phyloP scores from a whole-genome alignment of 2,113 vertebrate species.

The Platanista minor region DNA sequence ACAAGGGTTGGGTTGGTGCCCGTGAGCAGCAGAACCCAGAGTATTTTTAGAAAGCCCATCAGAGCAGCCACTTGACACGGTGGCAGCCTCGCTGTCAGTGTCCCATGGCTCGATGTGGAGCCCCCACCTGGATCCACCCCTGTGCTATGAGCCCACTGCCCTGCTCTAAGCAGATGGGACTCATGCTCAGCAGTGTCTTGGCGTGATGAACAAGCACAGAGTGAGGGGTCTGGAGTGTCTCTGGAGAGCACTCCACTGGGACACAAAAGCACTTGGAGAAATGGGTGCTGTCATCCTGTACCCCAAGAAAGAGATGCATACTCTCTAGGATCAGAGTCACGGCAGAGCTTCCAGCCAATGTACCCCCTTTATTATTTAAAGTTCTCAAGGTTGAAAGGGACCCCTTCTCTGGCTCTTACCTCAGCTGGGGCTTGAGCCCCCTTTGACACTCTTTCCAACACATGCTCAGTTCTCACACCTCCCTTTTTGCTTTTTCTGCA shows the following conservation, averaged over 20 bases:
- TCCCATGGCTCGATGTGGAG: background rate
- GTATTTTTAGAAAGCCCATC: constrained; percentile 66
- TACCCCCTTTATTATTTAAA: background rate
- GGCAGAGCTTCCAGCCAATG: background rate
- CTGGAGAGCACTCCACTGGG: background rate
- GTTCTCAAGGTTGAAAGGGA: background rate
- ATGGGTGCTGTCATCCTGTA: background rate
- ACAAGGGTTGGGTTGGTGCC: background rate
- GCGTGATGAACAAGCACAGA: background rate
- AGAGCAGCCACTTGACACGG: constrained; percentile 44
- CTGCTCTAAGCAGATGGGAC: background rate
- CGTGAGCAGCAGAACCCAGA: background rate
- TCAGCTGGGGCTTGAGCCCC: background rate
- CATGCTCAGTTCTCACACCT: background rate
- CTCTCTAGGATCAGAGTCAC: background rate
- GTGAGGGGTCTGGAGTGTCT: background rate
- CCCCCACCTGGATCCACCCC: background rate
- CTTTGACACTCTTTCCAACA: background rate
- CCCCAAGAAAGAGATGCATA: background rate
- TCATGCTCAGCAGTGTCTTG: background rate
- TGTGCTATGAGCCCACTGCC: background rate
- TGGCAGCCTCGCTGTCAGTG: background rate
- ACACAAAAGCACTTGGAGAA: background rate
- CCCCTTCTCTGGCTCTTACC: background rate
- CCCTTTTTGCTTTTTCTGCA: background rate